These are phyloP conservation scores for Nemotelus pantherinus DNA, from an alignment of 2,888 invertebrate genomes.

Conservation along the genomic window DNA sequence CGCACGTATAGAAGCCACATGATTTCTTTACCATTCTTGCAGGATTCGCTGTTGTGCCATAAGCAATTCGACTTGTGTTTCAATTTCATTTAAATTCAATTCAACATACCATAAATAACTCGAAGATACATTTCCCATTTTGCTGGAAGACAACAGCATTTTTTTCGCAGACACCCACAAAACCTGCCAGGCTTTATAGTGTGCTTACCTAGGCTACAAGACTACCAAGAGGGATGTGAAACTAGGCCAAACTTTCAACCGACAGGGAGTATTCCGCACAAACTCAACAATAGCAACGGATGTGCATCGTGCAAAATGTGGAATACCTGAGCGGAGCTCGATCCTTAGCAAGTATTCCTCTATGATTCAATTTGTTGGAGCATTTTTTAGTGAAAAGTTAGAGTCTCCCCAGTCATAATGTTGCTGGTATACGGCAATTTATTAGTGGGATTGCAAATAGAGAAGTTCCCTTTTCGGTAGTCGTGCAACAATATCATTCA, in stretches of 20 bases:
- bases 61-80: background rate
- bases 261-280: background rate
- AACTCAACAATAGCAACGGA: background rate
- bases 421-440: background rate
- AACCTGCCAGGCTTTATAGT: background rate
- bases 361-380: constrained; percentile 7
- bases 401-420: constrained; percentile 10
- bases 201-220: background rate
- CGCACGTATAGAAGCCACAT: too few relatives aligned
- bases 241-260: constrained; percentile 15
- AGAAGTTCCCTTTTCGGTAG: background rate
- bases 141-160: background rate
- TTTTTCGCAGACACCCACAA: background rate
- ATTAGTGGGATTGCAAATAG: background rate
- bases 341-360: background rate
- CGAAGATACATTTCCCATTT: background rate
- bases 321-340: background rate
- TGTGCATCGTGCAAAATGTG: constrained; percentile 4
- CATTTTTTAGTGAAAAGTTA: constrained; percentile 17
- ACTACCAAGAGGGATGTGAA: background rate
- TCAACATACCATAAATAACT: background rate
- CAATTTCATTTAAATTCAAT: background rate
- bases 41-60: too few relatives aligned
- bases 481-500: too few relatives aligned
- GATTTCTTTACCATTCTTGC: too few relatives aligned